phyloP scores from a whole-genome alignment of 2,113 vertebrate genomes.

The Pygoscelis antarcticus region DNA sequence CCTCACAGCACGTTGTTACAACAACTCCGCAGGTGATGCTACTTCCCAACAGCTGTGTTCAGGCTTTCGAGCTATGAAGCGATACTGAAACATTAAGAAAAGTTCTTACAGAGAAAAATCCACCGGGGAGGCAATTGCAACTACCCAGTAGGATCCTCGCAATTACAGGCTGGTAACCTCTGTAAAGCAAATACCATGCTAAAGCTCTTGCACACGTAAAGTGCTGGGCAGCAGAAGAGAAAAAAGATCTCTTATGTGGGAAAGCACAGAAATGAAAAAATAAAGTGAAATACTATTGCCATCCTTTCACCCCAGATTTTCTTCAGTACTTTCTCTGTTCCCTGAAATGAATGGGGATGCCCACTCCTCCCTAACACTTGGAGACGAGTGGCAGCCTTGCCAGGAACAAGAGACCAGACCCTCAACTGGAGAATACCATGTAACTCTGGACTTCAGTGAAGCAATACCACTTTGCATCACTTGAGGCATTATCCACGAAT shows the following conservation, averaged over 20 bases:
- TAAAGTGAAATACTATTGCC: not conserved
- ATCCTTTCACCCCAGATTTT: not conserved
- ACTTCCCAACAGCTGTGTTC: not conserved
- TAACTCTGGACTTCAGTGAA: not conserved
- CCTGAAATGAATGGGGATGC: not conserved
- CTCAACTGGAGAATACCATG: accelerated
- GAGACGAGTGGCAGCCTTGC: not conserved
- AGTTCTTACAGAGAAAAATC: not conserved
- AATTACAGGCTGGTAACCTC: not conserved
- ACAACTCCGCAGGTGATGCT: not conserved
- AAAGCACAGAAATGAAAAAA: not conserved
- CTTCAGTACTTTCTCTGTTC: not conserved
- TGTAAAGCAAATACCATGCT: not conserved
- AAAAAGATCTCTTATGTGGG: not conserved
- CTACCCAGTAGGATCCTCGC: not conserved
- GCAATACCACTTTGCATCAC: not conserved
- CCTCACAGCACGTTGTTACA: conserved; percentile 17
- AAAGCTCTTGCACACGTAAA: not conserved
- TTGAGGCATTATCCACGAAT: not conserved
- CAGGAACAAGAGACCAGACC: not conserved
- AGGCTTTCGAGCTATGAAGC: conserved; percentile 3
- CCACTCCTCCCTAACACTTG: not conserved
- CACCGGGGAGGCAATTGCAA: not conserved
- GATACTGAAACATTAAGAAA: conserved; percentile 18
- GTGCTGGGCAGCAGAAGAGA: not conserved